phyloP scores from a whole-genome alignment of 2,113 vertebrate genomes.

The Bubo blakistoni region DNA sequence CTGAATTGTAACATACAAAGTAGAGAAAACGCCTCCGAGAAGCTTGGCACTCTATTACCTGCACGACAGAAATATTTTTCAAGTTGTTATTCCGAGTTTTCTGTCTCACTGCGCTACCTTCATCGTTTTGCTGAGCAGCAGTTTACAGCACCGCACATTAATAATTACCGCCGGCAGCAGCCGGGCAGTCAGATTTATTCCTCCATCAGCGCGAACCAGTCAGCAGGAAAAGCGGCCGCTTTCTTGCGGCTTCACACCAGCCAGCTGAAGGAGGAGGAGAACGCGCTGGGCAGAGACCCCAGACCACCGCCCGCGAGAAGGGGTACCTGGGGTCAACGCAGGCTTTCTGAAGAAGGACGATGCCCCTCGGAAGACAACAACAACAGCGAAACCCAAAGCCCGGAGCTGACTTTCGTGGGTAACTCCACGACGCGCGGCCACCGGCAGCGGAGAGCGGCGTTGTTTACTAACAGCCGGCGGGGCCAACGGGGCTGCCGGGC shows the following conservation, averaged over 20 bases:
- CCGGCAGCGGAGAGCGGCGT: background rate
- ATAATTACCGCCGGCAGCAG: rapidly evolving
- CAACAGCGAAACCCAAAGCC: background rate
- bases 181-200: background rate
- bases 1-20: rapidly evolving
- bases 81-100: background rate
- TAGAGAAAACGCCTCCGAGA: background rate
- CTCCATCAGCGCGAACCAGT: rapidly evolving
- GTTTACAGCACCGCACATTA: background rate
- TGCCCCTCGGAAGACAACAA: background rate
- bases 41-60: background rate
- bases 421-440: background rate
- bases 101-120: background rate
- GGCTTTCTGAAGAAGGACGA: background rate
- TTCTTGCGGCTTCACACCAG: background rate
- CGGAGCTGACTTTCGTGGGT: background rate
- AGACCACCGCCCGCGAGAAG: background rate
- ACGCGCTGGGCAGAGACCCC: background rate
- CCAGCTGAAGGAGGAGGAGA: background rate
- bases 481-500: background rate
- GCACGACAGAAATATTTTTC: background rate
- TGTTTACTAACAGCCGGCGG: background rate
- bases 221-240: background rate
- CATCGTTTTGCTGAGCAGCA: background rate
- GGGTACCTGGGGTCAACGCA: background rate